These are phyloP conservation scores for Octopus bimaculoides DNA, from an alignment of 1,140 invertebrate species.

Conservation along the genomic window DNA sequence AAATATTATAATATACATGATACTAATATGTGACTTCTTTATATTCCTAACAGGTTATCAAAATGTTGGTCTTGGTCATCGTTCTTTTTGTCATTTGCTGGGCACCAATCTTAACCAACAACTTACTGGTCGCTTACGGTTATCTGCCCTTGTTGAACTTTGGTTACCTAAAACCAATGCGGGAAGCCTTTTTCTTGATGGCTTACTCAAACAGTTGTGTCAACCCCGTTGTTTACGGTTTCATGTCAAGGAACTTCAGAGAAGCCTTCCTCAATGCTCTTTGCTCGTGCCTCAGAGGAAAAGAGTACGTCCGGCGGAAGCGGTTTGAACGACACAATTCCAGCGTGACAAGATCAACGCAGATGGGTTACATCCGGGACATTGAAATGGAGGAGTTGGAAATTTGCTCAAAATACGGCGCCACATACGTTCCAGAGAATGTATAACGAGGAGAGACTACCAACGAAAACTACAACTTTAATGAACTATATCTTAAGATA, in stretches of 20 bases:
- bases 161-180: conserved; percentile 65
- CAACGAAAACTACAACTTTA: too few relatives aligned
- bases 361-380: conserved; percentile 23
- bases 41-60: conserved; percentile 56
- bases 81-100: conserved; percentile 61
- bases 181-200: conserved; percentile 67
- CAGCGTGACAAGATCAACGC: conserved; percentile 24
- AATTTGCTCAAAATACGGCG: conserved; percentile 6
- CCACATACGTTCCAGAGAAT: conserved; percentile 21
- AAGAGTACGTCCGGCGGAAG: conserved; percentile 22
- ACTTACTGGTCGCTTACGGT: conserved; percentile 60
- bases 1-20: too few relatives aligned
- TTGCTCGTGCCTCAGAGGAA: conserved; percentile 42
- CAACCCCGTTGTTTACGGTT: conserved; percentile 77
- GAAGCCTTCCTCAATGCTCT: conserved; percentile 62
- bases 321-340: conserved; percentile 29
- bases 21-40: not conserved
- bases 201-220: conserved; percentile 65
- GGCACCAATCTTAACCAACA: conserved; percentile 57
- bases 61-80: conserved; percentile 60
- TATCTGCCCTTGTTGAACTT: conserved; percentile 60
- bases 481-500: too few relatives aligned
- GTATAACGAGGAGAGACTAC: conserved; percentile 16
- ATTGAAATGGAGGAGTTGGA: conserved; percentile 22
- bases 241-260: conserved; percentile 79